These are phyloP conservation scores for Hephaestus fuliginosus DNA, from an alignment of 2,797 vertebrate species.

Conservation along the genomic window DNA sequence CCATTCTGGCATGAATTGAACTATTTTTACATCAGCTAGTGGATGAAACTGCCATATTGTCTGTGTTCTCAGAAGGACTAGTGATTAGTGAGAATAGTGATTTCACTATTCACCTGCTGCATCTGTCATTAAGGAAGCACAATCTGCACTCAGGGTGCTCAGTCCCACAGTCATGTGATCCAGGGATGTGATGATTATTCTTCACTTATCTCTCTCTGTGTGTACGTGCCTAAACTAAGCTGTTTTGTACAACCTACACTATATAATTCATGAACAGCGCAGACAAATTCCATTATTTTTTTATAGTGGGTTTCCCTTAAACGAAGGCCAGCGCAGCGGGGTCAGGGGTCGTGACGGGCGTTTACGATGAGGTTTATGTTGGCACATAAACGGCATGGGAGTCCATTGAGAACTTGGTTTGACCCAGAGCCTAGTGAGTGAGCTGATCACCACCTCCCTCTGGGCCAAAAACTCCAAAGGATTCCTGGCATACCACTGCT, in stretches of 20 bases:
- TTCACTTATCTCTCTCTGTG: constrained; percentile 6
- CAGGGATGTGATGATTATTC: constrained; percentile 1
- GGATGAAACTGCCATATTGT: constrained; percentile 30
- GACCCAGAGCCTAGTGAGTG: constrained; percentile 67
- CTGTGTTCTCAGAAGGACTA: constrained; percentile 38
- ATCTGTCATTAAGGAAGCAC: constrained; percentile 14
- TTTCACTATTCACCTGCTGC: constrained; percentile 20
- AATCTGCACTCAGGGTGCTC: constrained; percentile 30
- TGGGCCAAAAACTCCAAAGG: constrained; percentile 68
- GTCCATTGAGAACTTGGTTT: constrained; percentile 57
- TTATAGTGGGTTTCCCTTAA: constrained; percentile 16
- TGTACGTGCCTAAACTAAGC: neutral
- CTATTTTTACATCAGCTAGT: constrained; percentile 58
- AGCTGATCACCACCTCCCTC: constrained; percentile 72
- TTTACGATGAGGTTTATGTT: constrained; percentile 46
- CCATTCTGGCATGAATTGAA: constrained; percentile 45
- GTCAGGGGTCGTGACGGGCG: constrained; percentile 48
- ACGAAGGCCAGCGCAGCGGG: neutral
- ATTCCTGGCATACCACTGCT: constrained; percentile 74
- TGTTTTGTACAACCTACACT: neutral
- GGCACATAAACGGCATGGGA: constrained; percentile 33
- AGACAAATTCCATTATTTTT: neutral
- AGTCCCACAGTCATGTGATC: constrained; percentile 6
- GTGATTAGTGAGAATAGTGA: neutral
- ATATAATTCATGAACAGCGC: neutral